Percentiles rank a stretch among this genome's conserved stretches.
Conservation (phyloP, 2,797 vertebrate genomes). For the Botia almorhae region DNA sequence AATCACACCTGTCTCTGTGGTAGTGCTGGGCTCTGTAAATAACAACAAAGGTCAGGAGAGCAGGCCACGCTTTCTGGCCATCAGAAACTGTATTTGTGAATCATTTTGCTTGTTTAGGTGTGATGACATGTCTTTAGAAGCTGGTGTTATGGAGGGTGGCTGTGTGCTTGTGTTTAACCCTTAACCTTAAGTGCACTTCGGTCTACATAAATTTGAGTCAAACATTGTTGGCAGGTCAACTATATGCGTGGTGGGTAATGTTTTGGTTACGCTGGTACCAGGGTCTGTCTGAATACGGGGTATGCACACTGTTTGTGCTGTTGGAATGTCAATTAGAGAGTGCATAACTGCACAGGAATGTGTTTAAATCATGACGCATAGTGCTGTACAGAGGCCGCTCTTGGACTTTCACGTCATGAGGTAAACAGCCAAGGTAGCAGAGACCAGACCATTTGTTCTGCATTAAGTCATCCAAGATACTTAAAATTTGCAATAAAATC, state of each 20-base stretch:
- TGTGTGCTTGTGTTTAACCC: neutral
- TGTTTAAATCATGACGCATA: slow-evolving; percentile 38
- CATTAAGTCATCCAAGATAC: slow-evolving; percentile 11
- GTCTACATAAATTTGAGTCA: neutral
- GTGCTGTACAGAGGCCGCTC: slow-evolving; percentile 37
- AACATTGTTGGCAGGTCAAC: neutral
- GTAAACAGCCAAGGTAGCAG: slow-evolving; percentile 50
- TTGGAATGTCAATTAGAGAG: slow-evolving; percentile 62
- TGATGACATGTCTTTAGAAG: neutral
- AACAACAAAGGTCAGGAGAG: neutral
- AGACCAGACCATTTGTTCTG: slow-evolving; percentile 43
- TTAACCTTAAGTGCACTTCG: neutral
- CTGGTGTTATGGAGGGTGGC: neutral
- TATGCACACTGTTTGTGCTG: slow-evolving; percentile 49
- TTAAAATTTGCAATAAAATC: slow-evolving; percentile 31
- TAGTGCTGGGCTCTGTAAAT: neutral
- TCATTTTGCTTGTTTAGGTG: neutral
- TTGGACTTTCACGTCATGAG: slow-evolving; percentile 43
- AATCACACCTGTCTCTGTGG: neutral
- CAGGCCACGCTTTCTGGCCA: neutral
- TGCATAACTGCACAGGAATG: slow-evolving; percentile 60
- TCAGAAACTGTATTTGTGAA: neutral
- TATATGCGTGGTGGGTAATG: slow-evolving; percentile 1
- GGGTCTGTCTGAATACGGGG: slow-evolving; percentile 49
- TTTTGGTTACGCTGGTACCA: slow-evolving; percentile 15